Evolutionary conservation across 1,140 invertebrate genomes (phyloP), one percentile per base, ranked within the genome.

Genomic region (Heterodera carotae): DNA sequence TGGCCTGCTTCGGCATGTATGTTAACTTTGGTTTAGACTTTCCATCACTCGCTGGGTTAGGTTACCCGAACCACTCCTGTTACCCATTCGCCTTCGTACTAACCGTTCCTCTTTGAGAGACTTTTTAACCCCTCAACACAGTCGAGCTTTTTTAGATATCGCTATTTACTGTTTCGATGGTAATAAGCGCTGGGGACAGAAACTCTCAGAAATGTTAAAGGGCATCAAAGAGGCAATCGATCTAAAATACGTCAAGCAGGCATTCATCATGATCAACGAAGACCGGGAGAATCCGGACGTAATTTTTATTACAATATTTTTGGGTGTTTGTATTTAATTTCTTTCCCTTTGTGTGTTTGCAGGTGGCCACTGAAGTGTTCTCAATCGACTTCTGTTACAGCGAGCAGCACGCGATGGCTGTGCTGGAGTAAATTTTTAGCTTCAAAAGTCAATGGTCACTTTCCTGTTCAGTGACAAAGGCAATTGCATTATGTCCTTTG

Each of bases 161-260:
- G 25, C 70, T 22, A 48, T 79, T 39, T 68, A 79, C 79, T 60
- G 48, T 15, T 79, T 79, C 62, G 60, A 79, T 39, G 10, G 22
- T 18, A 48, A 48, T n/a, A 76, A 34, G 22, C 76, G 79, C 3
- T 79, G 77, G 77, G 77, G 77, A 8, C 22, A 25, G 8, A 79
- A 79, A 18, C 67, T 79, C 12, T 69, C 62, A 12, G 80, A 79
- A 27, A 79, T 79, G 77, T 76, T 79, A 67, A 29, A 64, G 7
- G 77, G 77, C 3, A 33, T 79, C 43, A 68, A 62, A 31, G 79
- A 79, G 33, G 77, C 77, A 15, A 81, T 79, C 79, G 60, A 79
- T 34, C 25, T 36, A 2, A 80, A 79, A 81, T 79, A 79, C 53
- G 79, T 53, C 31, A 48, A 67, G 12, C 29, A 59, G 8, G 76